Percentiles rank a stretch among this genome's conserved stretches.
These are phyloP conservation scores for Fulmarus glacialis DNA, from an alignment of 2,113 vertebrate species.

Conservation along the genomic window DNA sequence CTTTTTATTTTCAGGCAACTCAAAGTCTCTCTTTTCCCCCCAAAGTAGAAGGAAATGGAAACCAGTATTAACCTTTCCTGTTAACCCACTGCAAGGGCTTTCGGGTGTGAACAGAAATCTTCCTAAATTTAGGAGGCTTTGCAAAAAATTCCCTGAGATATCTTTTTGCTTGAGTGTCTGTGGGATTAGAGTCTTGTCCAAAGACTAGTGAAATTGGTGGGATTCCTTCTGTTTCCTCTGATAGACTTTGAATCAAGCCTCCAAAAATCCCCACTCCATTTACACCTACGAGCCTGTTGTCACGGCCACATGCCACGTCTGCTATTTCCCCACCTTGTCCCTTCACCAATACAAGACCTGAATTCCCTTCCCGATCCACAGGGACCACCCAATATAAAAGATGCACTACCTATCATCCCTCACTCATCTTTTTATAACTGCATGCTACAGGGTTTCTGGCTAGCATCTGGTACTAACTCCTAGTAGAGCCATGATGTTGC, in stretches of 20 bases:
- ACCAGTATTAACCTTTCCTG: not conserved
- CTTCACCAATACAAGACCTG: not conserved
- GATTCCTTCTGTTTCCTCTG: not conserved
- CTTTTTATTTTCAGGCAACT: not conserved
- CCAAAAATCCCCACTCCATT: not conserved
- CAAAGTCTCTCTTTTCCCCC: not conserved
- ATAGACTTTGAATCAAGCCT: not conserved
- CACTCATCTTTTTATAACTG: not conserved
- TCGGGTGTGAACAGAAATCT: not conserved
- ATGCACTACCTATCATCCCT: not conserved
- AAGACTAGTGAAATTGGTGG: not conserved
- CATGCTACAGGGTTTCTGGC: not conserved
- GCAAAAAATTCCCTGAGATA: not conserved
- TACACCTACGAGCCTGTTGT: not conserved
- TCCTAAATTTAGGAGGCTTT: not conserved
- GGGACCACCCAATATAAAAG: not conserved
- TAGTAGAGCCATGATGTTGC: not conserved
- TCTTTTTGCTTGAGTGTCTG: not conserved
- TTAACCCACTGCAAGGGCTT: not conserved
- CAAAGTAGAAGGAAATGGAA: not conserved
- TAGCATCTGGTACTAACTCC: not conserved
- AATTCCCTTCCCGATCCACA: not conserved
- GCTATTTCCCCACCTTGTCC: not conserved
- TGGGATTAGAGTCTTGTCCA: not conserved
- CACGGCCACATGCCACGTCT: accelerated